Base-by-base conservation (phyloP, 1,140 invertebrate genomes). In the Artemia franciscana region DNA sequence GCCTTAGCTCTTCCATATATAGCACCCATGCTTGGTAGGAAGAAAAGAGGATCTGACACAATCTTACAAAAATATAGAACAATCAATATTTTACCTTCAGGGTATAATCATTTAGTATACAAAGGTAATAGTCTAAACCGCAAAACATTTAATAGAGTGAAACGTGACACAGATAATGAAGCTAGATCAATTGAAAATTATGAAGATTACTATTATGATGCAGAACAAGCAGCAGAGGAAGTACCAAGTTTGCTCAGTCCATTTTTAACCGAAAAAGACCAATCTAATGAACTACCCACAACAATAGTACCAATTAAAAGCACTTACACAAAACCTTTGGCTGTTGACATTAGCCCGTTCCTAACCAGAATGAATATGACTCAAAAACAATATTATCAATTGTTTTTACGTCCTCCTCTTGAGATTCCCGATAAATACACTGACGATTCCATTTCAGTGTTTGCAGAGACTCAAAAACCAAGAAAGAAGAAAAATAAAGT, bases 1-100 rank as follows among this genome's bases (percentile, higher is more conserved):
- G 62, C 62, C 18, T 23, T 63, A 25, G 62, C 58, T 5, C 28
- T 63, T 18, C 62, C 62, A 7, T 59, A 58, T 18, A n/a, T 63
- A 3, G 60, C 60, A 24, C 60, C 60, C 5, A 24, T 60, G 18
- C 23, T 60, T 5, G 62, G 62, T 3, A 25, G 62, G 7, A 63
- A 62, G 30, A 25, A 30, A n/a, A 18, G 62, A 5, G 24, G 18
- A 28, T 12, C 26, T 12, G 24, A 59, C 1, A 18, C 21, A 60
- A 27, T 7, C n/a, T 21, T 7, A 21, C 21, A 2, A 21, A 25
- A 27, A 60, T 26, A 18, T 28, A 26, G 18, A 27, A n/a, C 23
- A 15, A 27, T 18, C 21, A 26, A 24, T 25, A 26, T 26, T 12
- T 9, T 28, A 3, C 60, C 18, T 18, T 12, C 21, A 12, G 25